Evolutionary conservation across 2,113 vertebrate genomes (phyloP).

Genomic region (Felis chaus): DNA sequence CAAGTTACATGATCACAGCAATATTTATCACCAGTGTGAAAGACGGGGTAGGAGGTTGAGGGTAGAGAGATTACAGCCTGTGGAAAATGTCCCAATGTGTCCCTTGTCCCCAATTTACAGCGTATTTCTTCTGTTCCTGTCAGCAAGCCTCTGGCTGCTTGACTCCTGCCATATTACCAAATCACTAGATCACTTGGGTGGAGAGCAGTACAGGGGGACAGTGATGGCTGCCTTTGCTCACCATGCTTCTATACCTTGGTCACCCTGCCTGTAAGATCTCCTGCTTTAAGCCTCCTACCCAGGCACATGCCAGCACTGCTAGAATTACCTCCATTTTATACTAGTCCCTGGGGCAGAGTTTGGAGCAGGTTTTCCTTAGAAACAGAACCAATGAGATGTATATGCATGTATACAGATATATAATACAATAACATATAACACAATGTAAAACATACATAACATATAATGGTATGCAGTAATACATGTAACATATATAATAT

Average conservation of each 20-base stretch:
- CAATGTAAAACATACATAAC: no score
- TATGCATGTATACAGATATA: not conserved
- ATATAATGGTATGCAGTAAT: not conserved
- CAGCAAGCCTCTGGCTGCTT: not conserved
- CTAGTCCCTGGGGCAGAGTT: not conserved
- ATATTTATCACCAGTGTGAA: not conserved
- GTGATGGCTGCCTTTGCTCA: not conserved
- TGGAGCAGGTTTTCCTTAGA: not conserved
- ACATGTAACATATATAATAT: not conserved
- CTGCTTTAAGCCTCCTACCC: not conserved
- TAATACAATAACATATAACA: not conserved
- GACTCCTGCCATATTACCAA: not conserved
- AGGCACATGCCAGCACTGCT: not conserved
- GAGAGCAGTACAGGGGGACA: not conserved
- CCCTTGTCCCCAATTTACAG: not conserved
- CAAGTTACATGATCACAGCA: not conserved
- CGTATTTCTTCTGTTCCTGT: not conserved
- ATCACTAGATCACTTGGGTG: not conserved
- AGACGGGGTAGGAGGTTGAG: not conserved
- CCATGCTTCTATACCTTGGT: not conserved
- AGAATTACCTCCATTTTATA: not conserved
- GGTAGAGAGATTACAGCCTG: not conserved
- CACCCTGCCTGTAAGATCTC: not conserved
- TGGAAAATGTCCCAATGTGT: not conserved
- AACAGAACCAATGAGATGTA: not conserved